phyloP scores from a whole-genome alignment of 2,888 invertebrate genomes.

The Pardosa pseudoannulata region DNA sequence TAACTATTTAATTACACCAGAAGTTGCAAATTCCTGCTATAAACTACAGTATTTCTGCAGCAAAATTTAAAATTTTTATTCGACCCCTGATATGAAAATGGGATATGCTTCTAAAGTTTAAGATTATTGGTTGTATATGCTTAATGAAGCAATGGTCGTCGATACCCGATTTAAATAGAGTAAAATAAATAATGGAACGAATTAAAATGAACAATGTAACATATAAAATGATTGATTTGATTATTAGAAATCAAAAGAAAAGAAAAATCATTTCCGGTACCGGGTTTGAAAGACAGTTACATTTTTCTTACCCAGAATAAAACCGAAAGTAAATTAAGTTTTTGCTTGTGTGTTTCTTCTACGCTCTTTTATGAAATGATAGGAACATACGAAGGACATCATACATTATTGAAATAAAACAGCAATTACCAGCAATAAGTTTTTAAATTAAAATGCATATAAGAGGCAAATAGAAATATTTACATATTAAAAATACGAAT shows the following conservation, averaged over 20 bases:
- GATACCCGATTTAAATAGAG: constrained; percentile 28
- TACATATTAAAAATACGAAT: too few relatives aligned
- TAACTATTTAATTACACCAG: too few relatives aligned
- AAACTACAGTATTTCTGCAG: too few relatives aligned
- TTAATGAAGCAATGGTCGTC: constrained; percentile 43
- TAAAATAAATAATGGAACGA: constrained; percentile 38
- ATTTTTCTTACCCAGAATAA: constrained; percentile 19
- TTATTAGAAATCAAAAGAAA: constrained; percentile 49
- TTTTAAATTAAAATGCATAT: constrained; percentile 3
- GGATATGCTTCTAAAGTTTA: constrained; percentile 10
- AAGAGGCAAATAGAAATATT: background rate
- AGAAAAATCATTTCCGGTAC: constrained; percentile 17
- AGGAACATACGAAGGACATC: background rate
- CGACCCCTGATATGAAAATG: too few relatives aligned
- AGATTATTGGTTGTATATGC: constrained; percentile 20
- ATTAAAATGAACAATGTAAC: constrained; percentile 21
- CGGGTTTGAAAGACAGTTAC: constrained; percentile 19
- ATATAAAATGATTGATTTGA: constrained; percentile 32
- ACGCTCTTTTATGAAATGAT: background rate
- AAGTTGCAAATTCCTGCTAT: too few relatives aligned
- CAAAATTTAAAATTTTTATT: too few relatives aligned
- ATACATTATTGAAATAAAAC: constrained; percentile 29
- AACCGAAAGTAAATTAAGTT: constrained; percentile 39
- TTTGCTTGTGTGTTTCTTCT: constrained; percentile 19
- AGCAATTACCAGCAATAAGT: constrained; percentile 21